Percentiles rank a stretch among this genome's conserved stretches.
These are phyloP conservation scores for Junonia oenone DNA, from an alignment of 2,888 invertebrate genomes.

Conservation along the genomic window DNA sequence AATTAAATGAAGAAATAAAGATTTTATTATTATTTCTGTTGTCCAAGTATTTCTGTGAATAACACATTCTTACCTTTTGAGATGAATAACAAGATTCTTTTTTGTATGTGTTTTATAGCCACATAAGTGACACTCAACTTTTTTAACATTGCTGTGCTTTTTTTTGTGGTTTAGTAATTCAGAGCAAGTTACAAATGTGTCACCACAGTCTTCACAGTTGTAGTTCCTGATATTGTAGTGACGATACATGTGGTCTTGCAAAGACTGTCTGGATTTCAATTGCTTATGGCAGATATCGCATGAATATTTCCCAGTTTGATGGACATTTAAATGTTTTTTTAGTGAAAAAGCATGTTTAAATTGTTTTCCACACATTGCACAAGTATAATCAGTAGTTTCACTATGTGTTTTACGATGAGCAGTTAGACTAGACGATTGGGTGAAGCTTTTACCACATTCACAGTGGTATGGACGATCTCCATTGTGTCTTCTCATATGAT, in stretches of 20 bases:
- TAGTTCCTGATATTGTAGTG: slow-evolving; percentile 68
- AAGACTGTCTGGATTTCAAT: slow-evolving; percentile 59
- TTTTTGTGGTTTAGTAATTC: slow-evolving; percentile 65
- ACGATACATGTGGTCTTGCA: slow-evolving; percentile 60
- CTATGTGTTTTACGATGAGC: slow-evolving; percentile 68
- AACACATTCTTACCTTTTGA: slow-evolving; percentile 55
- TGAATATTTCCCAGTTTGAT: slow-evolving; percentile 50
- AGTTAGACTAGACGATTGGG: slow-evolving; percentile 62
- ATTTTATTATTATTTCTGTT: neutral
- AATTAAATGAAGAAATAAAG: too few species aligned
- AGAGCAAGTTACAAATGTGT: slow-evolving; percentile 66
- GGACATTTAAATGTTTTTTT: slow-evolving; percentile 62
- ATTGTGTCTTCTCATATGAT: slow-evolving; percentile 66
- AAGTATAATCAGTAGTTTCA: slow-evolving; percentile 54
- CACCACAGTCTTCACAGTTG: slow-evolving; percentile 71
- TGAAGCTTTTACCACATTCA: slow-evolving; percentile 67
- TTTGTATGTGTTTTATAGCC: slow-evolving; percentile 62
- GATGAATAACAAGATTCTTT: slow-evolving; percentile 59
- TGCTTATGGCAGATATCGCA: slow-evolving; percentile 64
- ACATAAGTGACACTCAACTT: slow-evolving; percentile 63
- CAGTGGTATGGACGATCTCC: slow-evolving; percentile 66
- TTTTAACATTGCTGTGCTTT: slow-evolving; percentile 53
- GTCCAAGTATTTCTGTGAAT: neutral
- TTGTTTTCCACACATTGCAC: slow-evolving; percentile 67
- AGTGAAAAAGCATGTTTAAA: slow-evolving; percentile 68